These are phyloP conservation scores for Xenopus borealis DNA, from an alignment of 2,113 vertebrate genomes.

Conservation along the genomic window DNA sequence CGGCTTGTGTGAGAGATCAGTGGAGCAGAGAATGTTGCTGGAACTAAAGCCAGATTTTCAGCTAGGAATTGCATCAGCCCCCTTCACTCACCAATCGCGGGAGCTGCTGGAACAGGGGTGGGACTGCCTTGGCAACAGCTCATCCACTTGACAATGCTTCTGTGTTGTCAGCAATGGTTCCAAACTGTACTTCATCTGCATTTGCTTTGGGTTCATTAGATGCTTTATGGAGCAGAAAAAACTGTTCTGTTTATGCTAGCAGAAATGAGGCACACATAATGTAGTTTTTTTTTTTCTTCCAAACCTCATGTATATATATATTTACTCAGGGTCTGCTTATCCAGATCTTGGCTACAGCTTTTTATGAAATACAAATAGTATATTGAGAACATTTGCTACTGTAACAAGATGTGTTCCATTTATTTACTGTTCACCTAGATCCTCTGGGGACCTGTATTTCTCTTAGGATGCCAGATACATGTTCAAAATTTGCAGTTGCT, in stretches of 20 bases:
- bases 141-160: neutral
- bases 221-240: neutral
- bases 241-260: neutral
- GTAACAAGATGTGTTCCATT: too few species aligned
- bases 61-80: slow-evolving; percentile 53
- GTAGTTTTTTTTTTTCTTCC: too few species aligned
- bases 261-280: neutral
- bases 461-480: too few species aligned
- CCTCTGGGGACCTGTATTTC: too few species aligned
- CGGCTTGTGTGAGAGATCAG: neutral
- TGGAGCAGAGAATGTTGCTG: neutral
- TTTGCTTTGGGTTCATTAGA: slow-evolving; percentile 2
- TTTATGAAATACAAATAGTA: too few species aligned
- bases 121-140: neutral
- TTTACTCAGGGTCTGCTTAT: too few species aligned
- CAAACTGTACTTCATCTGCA: neutral
- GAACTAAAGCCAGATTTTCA: slow-evolving; percentile 16
- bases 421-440: too few species aligned
- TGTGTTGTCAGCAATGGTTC: neutral
- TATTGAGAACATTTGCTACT: too few species aligned
- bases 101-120: slow-evolving; percentile 9
- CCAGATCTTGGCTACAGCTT: too few species aligned
- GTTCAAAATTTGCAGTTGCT: too few species aligned
- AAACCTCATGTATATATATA: too few species aligned
- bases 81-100: slow-evolving; percentile 2